Evolutionary conservation across 2,888 invertebrate species (phyloP), one percentile per base, ranked within the genome.

Genomic region (Vannuccia rotundouncinata): DNA sequence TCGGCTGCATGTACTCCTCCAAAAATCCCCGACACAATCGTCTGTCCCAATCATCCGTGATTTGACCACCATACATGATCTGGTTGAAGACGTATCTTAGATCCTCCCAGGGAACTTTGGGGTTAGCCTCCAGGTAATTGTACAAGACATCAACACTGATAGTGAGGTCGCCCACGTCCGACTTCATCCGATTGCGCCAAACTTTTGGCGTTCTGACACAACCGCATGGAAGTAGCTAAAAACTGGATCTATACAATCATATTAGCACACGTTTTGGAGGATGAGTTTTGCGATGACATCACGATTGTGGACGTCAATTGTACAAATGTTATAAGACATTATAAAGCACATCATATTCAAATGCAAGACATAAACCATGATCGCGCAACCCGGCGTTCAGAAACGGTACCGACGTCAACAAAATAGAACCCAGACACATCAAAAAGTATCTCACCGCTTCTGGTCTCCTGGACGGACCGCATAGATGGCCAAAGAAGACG

Each of bases 61-160:
- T 96, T 84, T 97, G 96, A 0, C 96, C 96, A 0, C 96, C 96
- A 85, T 97, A 97, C 96, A 97, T 97, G 83, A 97, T 97, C 89
- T 97, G 96, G 0, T 96, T 96, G 86, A 97, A 96, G 0, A 97
- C 90, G 88, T 96, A 97, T 77, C 96, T 90, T 82, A 97, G 89
- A 88, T 97, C 96, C 86, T 96, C 96, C 96, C 95, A 97, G 0
- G 96, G 96, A 0, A 84, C 87, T 84, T 88, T 88, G 0, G 93
- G 92, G 87, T 95, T 95, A 0, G 94, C 95, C 88, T 97, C 96
- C 84, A 96, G 89, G 87, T 96, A 96, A 88, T 96, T 96, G 88
- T 92, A 95, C 17, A 96, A 90, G 0, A 97, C 96, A 84, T 94
- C 95, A 0, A 95, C 94, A 79, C 95, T 95, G 83, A 96, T 96